A percentile compares a stretch with the other conserved stretches of the same genome.
phyloP scores from a whole-genome alignment of 2,888 invertebrate genomes.

The Tenthredo amoena region DNA sequence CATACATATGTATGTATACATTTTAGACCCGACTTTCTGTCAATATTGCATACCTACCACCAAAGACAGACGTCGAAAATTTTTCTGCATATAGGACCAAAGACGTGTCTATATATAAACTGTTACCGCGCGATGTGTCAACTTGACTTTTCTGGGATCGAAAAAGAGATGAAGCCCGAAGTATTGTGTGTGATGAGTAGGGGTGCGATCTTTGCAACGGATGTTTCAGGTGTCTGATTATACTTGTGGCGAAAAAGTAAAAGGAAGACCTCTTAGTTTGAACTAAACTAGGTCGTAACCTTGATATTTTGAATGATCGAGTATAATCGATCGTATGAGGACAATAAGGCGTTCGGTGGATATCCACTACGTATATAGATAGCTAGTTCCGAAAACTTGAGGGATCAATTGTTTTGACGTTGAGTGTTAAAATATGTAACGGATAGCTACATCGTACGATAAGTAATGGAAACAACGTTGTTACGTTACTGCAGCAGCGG shows the following conservation, averaged over 20 bases:
- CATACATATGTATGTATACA: slow-evolving; percentile 19
- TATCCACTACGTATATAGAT: not conserved
- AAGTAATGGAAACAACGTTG: slow-evolving; percentile 43
- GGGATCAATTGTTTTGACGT: slow-evolving; percentile 40
- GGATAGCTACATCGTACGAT: slow-evolving; percentile 29
- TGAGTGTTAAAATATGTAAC: slow-evolving; percentile 19
- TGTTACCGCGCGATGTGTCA: not conserved
- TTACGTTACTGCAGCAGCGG: slow-evolving; percentile 52
- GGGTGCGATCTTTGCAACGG: not conserved
- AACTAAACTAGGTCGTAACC: slow-evolving; percentile 30
- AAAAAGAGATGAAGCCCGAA: not conserved
- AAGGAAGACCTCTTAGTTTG: not conserved
- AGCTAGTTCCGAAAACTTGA: slow-evolving; percentile 11
- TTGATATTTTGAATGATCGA: slow-evolving; percentile 10
- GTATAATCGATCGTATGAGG: not conserved
- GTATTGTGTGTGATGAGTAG: not conserved
- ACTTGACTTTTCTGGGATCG: not conserved
- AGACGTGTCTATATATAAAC: not conserved
- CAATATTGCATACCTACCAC: slow-evolving; percentile 21
- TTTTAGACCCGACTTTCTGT: slow-evolving; percentile 23
- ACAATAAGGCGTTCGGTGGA: not conserved
- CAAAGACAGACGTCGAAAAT: not conserved
- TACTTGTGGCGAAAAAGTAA: not conserved
- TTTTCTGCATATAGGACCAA: not conserved
- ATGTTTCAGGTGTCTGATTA: not conserved